Percentiles rank a stretch among this genome's conserved stretches.
phyloP scores from a whole-genome alignment of 2,888 invertebrate species.

The Ectemnius cavifrons region DNA sequence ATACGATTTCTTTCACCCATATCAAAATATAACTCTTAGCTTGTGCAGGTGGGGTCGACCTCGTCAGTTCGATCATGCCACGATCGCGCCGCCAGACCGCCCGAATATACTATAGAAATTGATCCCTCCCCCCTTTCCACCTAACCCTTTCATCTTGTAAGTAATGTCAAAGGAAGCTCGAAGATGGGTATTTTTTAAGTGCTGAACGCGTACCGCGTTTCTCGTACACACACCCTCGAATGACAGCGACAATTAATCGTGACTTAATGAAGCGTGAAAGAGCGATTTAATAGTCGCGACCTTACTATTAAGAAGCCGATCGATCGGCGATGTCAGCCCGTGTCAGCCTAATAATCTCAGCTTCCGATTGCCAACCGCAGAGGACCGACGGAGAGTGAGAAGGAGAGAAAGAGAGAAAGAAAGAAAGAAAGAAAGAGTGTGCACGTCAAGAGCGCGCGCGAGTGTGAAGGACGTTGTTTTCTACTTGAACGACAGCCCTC shows the following conservation, averaged over 20 bases:
- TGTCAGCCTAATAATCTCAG: not conserved
- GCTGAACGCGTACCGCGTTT: conserved; percentile 34
- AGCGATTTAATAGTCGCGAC: conserved; percentile 10
- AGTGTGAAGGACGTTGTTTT: not conserved
- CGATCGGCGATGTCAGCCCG: not conserved
- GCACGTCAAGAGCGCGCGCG: too few species aligned
- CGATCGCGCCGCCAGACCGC: too few species aligned
- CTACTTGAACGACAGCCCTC: not conserved
- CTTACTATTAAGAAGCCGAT: not conserved
- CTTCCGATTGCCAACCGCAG: not conserved
- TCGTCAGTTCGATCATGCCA: not conserved
- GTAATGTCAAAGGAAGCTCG: not conserved
- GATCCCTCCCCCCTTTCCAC: not conserved
- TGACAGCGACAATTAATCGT: conserved; percentile 34
- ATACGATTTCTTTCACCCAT: conserved; percentile 38
- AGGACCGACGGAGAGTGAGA: conserved; percentile 9
- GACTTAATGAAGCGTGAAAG: conserved; percentile 37
- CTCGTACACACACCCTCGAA: conserved; percentile 32
- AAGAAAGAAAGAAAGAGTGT: too few species aligned
- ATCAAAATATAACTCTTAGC: conserved; percentile 41
- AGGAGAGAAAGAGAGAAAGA: not conserved
- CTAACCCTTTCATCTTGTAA: not conserved
- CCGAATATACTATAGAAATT: too few species aligned
- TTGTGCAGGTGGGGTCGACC: not conserved
- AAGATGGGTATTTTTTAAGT: conserved; percentile 56